Evolutionary conservation across 2,888 invertebrate species (phyloP), one percentile per base, ranked within the genome.

Genomic region (Melieria crassipennis): DNA sequence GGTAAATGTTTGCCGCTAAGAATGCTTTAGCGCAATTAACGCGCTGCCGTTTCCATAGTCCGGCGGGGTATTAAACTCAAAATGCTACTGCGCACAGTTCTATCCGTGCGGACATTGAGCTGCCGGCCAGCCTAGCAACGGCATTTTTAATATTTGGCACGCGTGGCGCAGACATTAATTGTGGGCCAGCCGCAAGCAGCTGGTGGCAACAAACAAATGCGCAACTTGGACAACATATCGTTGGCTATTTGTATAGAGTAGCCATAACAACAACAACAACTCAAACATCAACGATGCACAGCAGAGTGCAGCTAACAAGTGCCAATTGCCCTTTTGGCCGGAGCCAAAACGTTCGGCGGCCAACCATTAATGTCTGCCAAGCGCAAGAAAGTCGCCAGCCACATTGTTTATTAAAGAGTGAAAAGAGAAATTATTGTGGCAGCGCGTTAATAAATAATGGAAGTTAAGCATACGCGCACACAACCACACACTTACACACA

Each of bases 61-160:
- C 65, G 30, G 1, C 52, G 55, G 45, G 50, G 45, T 55, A 48
- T 50, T 48, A 10, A 63, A 63, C 48, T 63, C 50, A 11, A 63
- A 63, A 30, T 48, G 45, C 45, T 7, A 16, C 42, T 58, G 10
- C 45, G 43, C 13, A 30, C 30, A 30, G 30, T 30, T 30, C 30
- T 30, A 30, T 30, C 30, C 30, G 30, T 30, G 30, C 30, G 30
- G 30, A 30, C 30, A 30, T 30, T 30, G 30, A 30, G 30, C 30
- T 30, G 30, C 30, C 30, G 30, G 30, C 30, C 30, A 30, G 2
- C 30, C 30, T 30, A 30, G 30, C 30, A 30, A 2, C 30, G 30
- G 30, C 30, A 50, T 42, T 67, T 58, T 67, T 67, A 58, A 67
- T 67, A 67, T 67, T 67, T 67, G 67, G 67, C 67, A 67, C 58